Percentiles rank a stretch among this genome's conserved stretches.
phyloP scores from a whole-genome alignment of 2,888 invertebrate species.

The Agrotis ipsilon region DNA sequence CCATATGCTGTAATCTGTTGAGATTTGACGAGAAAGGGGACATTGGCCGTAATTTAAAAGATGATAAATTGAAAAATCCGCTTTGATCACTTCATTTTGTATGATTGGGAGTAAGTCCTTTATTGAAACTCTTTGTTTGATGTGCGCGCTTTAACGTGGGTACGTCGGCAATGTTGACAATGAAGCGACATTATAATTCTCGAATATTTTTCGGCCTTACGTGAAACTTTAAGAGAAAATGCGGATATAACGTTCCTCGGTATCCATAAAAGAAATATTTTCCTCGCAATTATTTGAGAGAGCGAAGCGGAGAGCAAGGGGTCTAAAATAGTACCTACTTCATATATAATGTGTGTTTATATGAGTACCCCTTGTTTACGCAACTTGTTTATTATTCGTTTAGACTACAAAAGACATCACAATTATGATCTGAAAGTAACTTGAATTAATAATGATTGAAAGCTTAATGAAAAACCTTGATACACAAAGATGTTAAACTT shows the following conservation, averaged over 20 bases:
- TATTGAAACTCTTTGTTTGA: conserved; percentile 45
- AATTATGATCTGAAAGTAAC: not conserved
- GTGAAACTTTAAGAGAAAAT: conserved; percentile 50
- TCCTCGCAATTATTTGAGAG: conserved; percentile 56
- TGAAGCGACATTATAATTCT: conserved; percentile 43
- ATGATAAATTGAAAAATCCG: conserved; percentile 45
- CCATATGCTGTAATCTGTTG: conserved; percentile 58
- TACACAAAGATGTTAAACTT: conserved; percentile 18
- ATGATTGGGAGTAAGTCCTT: conserved; percentile 40
- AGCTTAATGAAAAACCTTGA: not conserved
- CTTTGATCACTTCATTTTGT: conserved; percentile 47
- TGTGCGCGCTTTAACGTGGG: conserved; percentile 19
- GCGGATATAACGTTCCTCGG: conserved; percentile 50
- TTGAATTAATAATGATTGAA: not conserved
- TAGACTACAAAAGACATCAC: conserved; percentile 1
- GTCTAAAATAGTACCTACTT: conserved; percentile 40
- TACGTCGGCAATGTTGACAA: conserved; percentile 31
- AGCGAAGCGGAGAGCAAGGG: conserved; percentile 39
- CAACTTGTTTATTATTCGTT: conserved; percentile 16
- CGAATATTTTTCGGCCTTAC: conserved; percentile 39
- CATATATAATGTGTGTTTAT: conserved; percentile 13
- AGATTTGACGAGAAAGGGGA: conserved; percentile 53
- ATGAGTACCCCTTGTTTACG: conserved; percentile 11
- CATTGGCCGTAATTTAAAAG: conserved; percentile 43
- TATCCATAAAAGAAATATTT: conserved; percentile 65